Base-by-base conservation (phyloP, 2,797 vertebrate genomes). In the Kryptolebias ocellatus region DNA sequence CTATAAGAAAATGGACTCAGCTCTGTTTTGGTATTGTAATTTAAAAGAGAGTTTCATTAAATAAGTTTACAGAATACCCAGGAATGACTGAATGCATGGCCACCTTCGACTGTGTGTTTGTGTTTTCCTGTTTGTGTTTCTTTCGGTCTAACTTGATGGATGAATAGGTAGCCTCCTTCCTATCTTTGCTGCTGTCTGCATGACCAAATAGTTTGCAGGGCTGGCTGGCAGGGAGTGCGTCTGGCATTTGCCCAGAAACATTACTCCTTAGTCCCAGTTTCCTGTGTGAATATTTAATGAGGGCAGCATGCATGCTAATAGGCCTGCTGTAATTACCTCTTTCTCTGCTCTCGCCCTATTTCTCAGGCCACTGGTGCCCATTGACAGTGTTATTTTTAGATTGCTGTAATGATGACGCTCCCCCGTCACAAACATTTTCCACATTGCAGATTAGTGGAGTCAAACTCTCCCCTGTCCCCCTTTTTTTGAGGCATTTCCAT, bases 281-380 rank as follows among this genome's bases (percentile, higher is more conserved):
- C 89, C 91, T 89, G 86, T 90, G 81, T 92, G 89, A 92, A 93
- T 94, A 90, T 93, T 93, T 93, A 85, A 93, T 93, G 82, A 85
- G 83, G 78, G 80, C 55, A 56, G 51, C 53, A 11, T 86, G 84
- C 83, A 79, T 89, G 87, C 85, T 92, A 92, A 93, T 90, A 90
- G 90, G 78, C 53, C 61, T 9, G 37, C 72, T 84, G 87, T 94
- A 93, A 94, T 94, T 91, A 93, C 83, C 75, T 76, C 83, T 85
- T 79, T 70, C 80, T 81, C 49, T 60, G 69, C 76, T 80, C 72
- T 75, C 72, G 70, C 60, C 77, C 74, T 60, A 87, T 92, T 90
- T 84, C 79, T 89, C 91, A 85, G 64, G 71, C 83, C 76, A 52
- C 64, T 74, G 70, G 74, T 57, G 54, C 76, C 81, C 79, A 74